Base-by-base conservation (phyloP, 2,113 vertebrate genomes). In the Oryzias curvinotus region DNA sequence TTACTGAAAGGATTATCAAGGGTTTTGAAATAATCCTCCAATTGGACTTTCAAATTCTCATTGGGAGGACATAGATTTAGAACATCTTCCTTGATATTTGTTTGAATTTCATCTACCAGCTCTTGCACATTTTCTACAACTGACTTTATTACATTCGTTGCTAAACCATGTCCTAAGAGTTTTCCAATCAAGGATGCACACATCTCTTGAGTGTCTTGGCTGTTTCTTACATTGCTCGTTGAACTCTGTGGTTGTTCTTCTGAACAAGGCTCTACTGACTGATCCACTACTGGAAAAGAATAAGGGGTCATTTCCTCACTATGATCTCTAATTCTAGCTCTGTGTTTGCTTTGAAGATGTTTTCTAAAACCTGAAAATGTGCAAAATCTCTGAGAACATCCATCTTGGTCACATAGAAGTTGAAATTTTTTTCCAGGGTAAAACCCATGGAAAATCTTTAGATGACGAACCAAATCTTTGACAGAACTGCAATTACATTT, bases 371-470 rank as follows among this genome's bases (percentile, higher is more conserved):
- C 55, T 25, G 19, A 45, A 57, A 57, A 57, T 4, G 18, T 57
- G 41, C 41, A 57, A 57, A 44, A 57, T 45, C 42, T 57, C 14
- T 57, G 55, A 26, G 19, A 17, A 18, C 55, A 57, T 3, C 55
- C 42, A 25, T 44, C 15, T 17, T 57, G 55, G 42, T 57, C 55
- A 44, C 55, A 57, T 12, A 45, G 5, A 41, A 57, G 21, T 25
- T n/a, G n/a, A n/a, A n/a, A n/a, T n/a, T n/a, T n/a, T n/a, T n/a
- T n/a, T n/a, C n/a, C n/a, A n/a, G n/a, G n/a, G n/a, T n/a, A n/a
- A n/a, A n/a, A n/a, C n/a, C n/a, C n/a, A n/a, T n/a, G 55, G 10
- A 15, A 21, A 45, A 45, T 6, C 13, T 25, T 57, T 7, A 45
- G 55, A 46, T 57, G 55, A 3, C 42, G 21, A n/a, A 57, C 7